Evolutionary conservation across 2,797 vertebrate genomes (phyloP).

Genomic region (Lophius americanus): DNA sequence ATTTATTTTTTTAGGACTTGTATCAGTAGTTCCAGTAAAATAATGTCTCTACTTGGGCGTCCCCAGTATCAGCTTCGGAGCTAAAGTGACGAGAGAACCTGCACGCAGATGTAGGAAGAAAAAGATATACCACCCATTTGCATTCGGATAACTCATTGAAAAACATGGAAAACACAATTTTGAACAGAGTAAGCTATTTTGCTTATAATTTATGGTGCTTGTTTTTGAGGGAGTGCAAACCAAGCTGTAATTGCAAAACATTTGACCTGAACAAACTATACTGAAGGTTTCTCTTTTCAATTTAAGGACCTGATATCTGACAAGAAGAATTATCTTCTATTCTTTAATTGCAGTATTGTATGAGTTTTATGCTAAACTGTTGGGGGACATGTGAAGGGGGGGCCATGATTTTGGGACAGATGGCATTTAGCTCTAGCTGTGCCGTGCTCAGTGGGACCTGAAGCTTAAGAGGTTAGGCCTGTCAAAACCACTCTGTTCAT

Average conservation of each 20-base stretch:
- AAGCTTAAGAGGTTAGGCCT: slow-evolving; percentile 97
- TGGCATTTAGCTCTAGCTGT: slow-evolving; percentile 94
- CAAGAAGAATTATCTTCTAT: slow-evolving; percentile 32
- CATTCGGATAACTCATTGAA: too few relatives aligned
- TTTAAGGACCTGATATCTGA: slow-evolving; percentile 1
- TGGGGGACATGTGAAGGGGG: slow-evolving; percentile 59
- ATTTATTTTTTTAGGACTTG: not conserved
- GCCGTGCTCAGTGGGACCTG: slow-evolving; percentile 95
- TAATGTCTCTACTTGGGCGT: not conserved
- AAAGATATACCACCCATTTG: too few relatives aligned
- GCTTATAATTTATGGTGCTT: not conserved
- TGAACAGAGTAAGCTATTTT: too few relatives aligned
- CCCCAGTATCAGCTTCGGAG: not conserved
- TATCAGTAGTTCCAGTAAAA: not conserved
- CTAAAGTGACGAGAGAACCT: too few relatives aligned
- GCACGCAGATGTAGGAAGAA: too few relatives aligned
- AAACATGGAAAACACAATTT: too few relatives aligned
- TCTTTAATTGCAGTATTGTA: slow-evolving; percentile 40
- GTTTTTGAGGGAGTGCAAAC: slow-evolving; percentile 20
- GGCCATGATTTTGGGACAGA: slow-evolving; percentile 93
- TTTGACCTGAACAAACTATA: slow-evolving; percentile 16
- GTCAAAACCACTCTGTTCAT: slow-evolving; percentile 98
- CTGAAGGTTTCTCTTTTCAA: slow-evolving; percentile 1
- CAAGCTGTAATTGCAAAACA: slow-evolving; percentile 12
- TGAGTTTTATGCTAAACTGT: slow-evolving; percentile 68